phyloP scores from a whole-genome alignment of 2,888 invertebrate genomes.

The Vesta saturnalis region DNA sequence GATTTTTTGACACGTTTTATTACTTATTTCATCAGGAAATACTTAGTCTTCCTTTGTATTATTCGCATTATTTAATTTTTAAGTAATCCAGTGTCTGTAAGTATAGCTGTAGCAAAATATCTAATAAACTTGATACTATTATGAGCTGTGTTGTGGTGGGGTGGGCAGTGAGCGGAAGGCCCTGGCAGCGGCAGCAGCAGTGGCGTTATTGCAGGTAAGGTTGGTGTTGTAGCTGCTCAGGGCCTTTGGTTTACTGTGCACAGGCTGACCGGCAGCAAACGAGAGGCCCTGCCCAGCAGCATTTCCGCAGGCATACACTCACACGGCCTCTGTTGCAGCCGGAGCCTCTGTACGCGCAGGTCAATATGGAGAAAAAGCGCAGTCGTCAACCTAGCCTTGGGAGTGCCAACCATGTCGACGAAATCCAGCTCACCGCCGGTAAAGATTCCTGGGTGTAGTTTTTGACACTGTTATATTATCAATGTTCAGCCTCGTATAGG shows the following conservation, averaged over 20 bases:
- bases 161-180: constrained; percentile 58
- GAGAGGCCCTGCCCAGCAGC: constrained; percentile 61
- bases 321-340: constrained; percentile 55
- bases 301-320: constrained; percentile 35
- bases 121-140: constrained; percentile 53
- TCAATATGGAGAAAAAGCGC: constrained; percentile 72
- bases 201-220: constrained; percentile 59
- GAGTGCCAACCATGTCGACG: constrained; percentile 56
- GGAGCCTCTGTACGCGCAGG: constrained; percentile 74
- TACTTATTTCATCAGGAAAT: constrained; percentile 44
- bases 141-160: constrained; percentile 54
- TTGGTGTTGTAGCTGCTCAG: constrained; percentile 61
- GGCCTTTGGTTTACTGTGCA: constrained; percentile 62
- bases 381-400: constrained; percentile 63
- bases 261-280: constrained; percentile 53
- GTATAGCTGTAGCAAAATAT: constrained; percentile 49
- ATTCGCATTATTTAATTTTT: constrained; percentile 41
- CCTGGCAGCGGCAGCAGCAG: constrained; percentile 55
- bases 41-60: constrained; percentile 48
- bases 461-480: constrained; percentile 54
- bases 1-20: constrained; percentile 43
- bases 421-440: constrained; percentile 55
- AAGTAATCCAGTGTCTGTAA: constrained; percentile 45
- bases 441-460: constrained; percentile 62
- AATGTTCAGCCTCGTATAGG: constrained; percentile 59